These are phyloP conservation scores for Dendropsophus ebraccatus DNA, from an alignment of 2,113 vertebrate genomes.

Conservation along the genomic window DNA sequence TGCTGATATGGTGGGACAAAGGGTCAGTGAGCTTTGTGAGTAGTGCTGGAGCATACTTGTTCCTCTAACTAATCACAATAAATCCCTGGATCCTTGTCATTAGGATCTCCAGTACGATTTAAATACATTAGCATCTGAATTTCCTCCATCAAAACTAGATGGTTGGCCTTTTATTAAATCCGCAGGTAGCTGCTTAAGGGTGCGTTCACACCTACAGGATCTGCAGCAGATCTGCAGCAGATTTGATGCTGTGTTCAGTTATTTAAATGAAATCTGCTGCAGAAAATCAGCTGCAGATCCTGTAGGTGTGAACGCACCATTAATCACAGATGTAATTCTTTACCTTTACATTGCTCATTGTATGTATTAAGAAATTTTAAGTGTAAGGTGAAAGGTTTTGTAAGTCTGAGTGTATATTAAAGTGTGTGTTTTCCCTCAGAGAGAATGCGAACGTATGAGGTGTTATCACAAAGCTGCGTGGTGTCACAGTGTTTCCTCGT, in stretches of 20 bases:
- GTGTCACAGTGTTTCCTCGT: constrained; percentile 28
- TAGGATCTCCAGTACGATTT: background rate
- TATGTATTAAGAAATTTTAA: background rate
- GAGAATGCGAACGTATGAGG: background rate
- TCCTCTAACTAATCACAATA: background rate
- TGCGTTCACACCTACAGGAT: no score
- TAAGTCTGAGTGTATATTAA: background rate
- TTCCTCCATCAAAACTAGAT: no score
- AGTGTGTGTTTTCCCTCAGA: background rate
- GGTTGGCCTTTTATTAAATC: no score
- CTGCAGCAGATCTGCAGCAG: no score
- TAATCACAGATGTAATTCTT: background rate
- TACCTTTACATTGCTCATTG: background rate
- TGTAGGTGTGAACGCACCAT: no score
- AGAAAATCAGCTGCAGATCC: no score
- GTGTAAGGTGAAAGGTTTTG: background rate
- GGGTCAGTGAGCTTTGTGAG: background rate
- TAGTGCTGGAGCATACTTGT: background rate
- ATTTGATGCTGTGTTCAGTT: no score
- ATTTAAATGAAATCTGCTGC: no score
- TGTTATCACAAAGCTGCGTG: constrained; percentile 27
- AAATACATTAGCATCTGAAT: background rate
- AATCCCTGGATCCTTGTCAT: background rate
- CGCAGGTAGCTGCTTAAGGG: no score
- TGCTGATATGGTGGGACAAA: background rate